phyloP scores from a whole-genome alignment of 2,888 invertebrate species.

The Pheosia tremula region DNA sequence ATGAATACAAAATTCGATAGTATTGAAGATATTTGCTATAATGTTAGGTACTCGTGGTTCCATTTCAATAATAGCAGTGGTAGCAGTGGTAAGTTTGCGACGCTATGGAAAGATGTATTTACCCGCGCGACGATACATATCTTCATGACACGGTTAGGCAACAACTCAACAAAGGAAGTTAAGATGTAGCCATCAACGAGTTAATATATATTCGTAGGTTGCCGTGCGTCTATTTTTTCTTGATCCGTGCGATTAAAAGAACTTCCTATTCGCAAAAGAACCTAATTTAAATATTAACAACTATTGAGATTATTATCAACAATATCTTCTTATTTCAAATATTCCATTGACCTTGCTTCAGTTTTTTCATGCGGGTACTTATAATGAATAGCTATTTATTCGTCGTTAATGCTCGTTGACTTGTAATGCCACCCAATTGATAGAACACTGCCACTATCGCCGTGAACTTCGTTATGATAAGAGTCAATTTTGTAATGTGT shows the following conservation, averaged over 20 bases:
- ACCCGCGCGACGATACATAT: no score
- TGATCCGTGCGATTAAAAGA: background rate
- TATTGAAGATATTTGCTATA: no score
- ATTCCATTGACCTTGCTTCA: constrained; percentile 28
- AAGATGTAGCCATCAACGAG: no score
- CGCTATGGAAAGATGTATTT: no score
- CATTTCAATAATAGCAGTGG: no score
- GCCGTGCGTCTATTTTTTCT: no score
- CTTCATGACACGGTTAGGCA: no score
- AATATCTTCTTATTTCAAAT: constrained; percentile 6
- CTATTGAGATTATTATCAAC: background rate
- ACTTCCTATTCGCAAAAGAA: background rate
- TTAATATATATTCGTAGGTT: no score
- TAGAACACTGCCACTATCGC: constrained; percentile 2
- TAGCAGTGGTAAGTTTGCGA: no score
- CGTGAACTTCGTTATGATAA: constrained; percentile 5
- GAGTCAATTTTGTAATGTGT: constrained; percentile 1
- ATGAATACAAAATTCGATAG: no score
- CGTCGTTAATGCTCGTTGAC: constrained; percentile 27
- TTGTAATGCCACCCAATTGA: constrained; percentile 19
- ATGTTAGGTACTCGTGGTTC: no score
- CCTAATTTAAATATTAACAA: background rate
- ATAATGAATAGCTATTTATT: constrained; percentile 34
- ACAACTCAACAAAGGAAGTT: no score
- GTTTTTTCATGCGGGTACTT: constrained; percentile 19